A percentile compares a stretch with the other conserved stretches of the same genome.
These are phyloP conservation scores for Ips nitidus DNA, from an alignment of 1,140 invertebrate genomes.

Conservation along the genomic window DNA sequence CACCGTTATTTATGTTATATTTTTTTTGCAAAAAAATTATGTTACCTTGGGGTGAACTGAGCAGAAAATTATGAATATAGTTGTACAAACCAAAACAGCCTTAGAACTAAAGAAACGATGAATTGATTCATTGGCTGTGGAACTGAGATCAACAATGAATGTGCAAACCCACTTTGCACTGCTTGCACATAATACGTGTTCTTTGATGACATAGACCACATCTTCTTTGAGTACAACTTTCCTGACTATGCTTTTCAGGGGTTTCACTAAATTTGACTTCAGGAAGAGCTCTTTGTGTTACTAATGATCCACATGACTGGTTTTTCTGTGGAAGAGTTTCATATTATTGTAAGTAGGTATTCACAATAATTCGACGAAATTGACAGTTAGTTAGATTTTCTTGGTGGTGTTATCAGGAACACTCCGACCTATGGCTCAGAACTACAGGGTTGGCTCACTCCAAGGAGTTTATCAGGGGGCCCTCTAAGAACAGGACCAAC, in stretches of 20 bases:
- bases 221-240: background rate
- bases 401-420: too few relatives aligned
- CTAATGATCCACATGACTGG: background rate
- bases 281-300: background rate
- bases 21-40: background rate
- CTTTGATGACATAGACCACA: conserved; percentile 5
- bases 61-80: background rate
- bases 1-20: background rate
- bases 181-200: background rate
- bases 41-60: background rate
- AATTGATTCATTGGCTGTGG: background rate
- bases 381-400: background rate
- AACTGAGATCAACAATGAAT: background rate
- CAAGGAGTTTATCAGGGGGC: too few relatives aligned
- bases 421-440: too few relatives aligned
- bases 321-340: background rate
- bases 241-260: background rate
- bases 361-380: background rate
- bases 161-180: conserved; percentile 4
- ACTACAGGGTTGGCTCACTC: too few relatives aligned
- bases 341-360: background rate
- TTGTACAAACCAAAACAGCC: background rate
- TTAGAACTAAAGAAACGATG: background rate
- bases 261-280: background rate
- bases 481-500: too few relatives aligned